These are phyloP conservation scores for Chamaedrilus cognettii DNA, from an alignment of 2,888 invertebrate species.

Conservation along the genomic window DNA sequence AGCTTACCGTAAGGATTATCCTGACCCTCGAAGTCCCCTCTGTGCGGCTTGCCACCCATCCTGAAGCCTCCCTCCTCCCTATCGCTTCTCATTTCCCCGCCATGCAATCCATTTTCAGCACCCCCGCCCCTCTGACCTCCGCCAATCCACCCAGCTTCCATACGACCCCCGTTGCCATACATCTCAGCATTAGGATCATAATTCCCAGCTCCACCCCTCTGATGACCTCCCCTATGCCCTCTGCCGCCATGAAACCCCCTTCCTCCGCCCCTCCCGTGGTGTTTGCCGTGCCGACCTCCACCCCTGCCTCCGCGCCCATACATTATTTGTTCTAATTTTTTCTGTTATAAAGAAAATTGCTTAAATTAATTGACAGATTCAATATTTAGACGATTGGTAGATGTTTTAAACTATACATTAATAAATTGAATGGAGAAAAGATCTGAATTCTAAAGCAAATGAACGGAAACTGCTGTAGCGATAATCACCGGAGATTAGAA, in stretches of 20 bases:
- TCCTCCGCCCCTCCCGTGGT: too few relatives aligned
- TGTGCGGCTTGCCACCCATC: not conserved
- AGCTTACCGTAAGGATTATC: too few relatives aligned
- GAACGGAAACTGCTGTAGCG: too few relatives aligned
- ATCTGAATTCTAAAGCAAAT: too few relatives aligned
- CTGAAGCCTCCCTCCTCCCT: not conserved
- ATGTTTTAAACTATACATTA: too few relatives aligned
- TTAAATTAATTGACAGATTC: too few relatives aligned
- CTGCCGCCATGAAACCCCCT: too few relatives aligned
- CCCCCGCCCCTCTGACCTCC: not conserved
- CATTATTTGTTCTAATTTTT: not conserved
- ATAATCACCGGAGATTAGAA: too few relatives aligned
- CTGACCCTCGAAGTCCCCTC: too few relatives aligned
- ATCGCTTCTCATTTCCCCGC: not conserved
- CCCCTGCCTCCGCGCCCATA: not conserved
- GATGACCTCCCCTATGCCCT: not conserved
- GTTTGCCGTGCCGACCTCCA: not conserved
- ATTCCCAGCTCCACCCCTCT: not conserved
- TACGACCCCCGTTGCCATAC: not conserved
- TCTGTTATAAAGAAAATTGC: not conserved
- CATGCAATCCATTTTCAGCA: not conserved
- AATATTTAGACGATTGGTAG: too few relatives aligned
- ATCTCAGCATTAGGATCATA: not conserved
- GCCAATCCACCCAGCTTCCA: not conserved
- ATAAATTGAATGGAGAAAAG: too few relatives aligned